Evolutionary conservation across 2,797 vertebrate genomes (phyloP), one percentile per base, ranked within the genome.

Genomic region (Trachops cirrhosus): DNA sequence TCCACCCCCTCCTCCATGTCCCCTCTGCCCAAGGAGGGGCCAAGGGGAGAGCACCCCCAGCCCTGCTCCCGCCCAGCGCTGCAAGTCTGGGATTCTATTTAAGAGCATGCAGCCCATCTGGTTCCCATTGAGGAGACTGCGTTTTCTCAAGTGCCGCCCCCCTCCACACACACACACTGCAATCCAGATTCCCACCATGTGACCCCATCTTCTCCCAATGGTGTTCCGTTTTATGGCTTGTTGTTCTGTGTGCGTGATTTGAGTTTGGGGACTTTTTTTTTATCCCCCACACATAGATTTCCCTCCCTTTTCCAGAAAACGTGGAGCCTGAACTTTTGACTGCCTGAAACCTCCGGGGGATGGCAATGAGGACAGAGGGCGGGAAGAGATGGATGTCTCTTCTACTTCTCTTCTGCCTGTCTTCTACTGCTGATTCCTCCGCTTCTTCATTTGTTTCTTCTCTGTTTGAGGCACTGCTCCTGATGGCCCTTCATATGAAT

Each of bases 291-390:
- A 82, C 93, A 92, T 59, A 89, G 94, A 96, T 95, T 95, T 59
- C 90, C 85, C 95, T 97, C 92, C 90, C 90, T 96, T 96, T 98
- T 98, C 98, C 98, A 98, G 97, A 97, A 98, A 98, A 98, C 96
- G 96, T 92, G 97, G 87, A 97, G 96, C 90, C 75, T 98, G 98
- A 99, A 98, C 98, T 98, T 99, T 98, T 98, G 98, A 98, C 98
- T 98, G 86, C 94, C 95, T 98, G 98, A 98, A 97, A 85, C 96
- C 98, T 98, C 97, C 91, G 97, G 98, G 97, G 97, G 86, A 97
- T 95, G 97, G 96, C 41, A n/a, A 77, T 64, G 96, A 96, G 95
- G 91, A 95, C 90, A 92, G 93, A 87, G 97, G 92, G 93, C 91
- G 91, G 52, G 80, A 85, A 91, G 90, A 96, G 96, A 92, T 95